These are phyloP conservation scores for Urophycis tenuis DNA, from an alignment of 2,797 vertebrate genomes.

Conservation along the genomic window DNA sequence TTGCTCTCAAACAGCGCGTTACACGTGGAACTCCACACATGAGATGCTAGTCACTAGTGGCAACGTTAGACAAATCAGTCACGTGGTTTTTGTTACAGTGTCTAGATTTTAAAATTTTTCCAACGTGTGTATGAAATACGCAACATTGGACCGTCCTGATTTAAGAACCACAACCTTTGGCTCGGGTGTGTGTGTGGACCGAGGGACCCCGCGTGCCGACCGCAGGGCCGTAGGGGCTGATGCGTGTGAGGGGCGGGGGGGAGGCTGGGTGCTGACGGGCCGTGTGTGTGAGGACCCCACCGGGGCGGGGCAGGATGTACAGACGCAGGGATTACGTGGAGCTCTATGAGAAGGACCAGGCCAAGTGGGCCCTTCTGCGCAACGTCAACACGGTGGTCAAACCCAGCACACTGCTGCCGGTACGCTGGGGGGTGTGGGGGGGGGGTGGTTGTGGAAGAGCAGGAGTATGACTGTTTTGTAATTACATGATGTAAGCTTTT, in stretches of 20 bases:
- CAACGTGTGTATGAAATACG: not conserved
- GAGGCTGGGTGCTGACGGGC: not conserved
- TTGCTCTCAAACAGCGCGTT: too few relatives aligned
- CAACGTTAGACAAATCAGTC: not conserved
- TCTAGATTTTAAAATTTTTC: not conserved
- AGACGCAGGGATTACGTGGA: slow-evolving; percentile 75
- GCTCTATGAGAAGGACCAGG: slow-evolving; percentile 78
- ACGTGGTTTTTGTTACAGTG: not conserved
- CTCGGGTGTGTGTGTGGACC: too few relatives aligned
- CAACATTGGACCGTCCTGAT: not conserved
- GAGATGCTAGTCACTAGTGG: not conserved
- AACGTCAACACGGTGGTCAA: slow-evolving; percentile 88
- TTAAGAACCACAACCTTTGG: not conserved
- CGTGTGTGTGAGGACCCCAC: slow-evolving; percentile 18
- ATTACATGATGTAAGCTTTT: not conserved
- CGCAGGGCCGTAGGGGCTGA: not conserved
- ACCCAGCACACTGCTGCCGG: slow-evolving; percentile 80
- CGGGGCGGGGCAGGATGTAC: slow-evolving; percentile 60
- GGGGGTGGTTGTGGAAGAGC: too few relatives aligned
- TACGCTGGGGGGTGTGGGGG: slow-evolving; percentile 57
- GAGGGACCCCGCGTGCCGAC: not conserved
- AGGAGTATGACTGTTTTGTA: not conserved
- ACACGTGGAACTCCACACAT: too few relatives aligned
- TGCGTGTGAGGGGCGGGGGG: not conserved
- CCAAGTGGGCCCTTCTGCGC: slow-evolving; percentile 86